A percentile compares a stretch with the other conserved stretches of the same genome.
These are phyloP conservation scores for Acanthaster planci DNA, from an alignment of 35 echinoderm and acorn worm species.

Conservation along the genomic window DNA sequence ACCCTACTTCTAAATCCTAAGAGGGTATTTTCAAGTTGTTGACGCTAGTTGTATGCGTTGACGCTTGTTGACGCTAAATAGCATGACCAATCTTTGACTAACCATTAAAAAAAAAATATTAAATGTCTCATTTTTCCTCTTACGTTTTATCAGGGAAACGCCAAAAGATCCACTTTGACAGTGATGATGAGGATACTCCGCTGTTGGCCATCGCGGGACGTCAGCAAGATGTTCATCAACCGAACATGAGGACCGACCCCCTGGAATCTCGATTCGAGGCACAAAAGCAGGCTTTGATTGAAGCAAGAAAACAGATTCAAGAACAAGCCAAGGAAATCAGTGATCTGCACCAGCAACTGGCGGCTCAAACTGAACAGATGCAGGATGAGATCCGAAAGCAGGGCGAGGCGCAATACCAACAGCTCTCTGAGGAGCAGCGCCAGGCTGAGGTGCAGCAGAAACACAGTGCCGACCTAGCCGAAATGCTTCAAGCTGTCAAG, in stretches of 20 bases:
- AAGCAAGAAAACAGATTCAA: too few species aligned
- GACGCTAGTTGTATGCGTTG: too few species aligned
- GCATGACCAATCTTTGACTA: too few species aligned
- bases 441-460: neutral
- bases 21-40: too few species aligned
- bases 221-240: neutral
- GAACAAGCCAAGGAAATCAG: neutral
- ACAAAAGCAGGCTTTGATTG: too few species aligned
- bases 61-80: too few species aligned
- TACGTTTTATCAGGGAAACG: neutral
- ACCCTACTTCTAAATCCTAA: too few species aligned
- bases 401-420: neutral
- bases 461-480: too few species aligned
- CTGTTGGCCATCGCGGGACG: neutral
- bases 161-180: neutral
- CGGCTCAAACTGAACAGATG: neutral
- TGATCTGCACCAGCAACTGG: neutral
- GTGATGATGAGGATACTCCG: neutral
- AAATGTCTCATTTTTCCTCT: neutral
- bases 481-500: too few species aligned
- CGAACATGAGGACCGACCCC: too few species aligned
- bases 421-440: neutral
- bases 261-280: too few species aligned
- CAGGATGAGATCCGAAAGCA: neutral
- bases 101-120: too few species aligned